Evolutionary conservation across 2,888 invertebrate species (phyloP).

Genomic region (Acronicta aceris): DNA sequence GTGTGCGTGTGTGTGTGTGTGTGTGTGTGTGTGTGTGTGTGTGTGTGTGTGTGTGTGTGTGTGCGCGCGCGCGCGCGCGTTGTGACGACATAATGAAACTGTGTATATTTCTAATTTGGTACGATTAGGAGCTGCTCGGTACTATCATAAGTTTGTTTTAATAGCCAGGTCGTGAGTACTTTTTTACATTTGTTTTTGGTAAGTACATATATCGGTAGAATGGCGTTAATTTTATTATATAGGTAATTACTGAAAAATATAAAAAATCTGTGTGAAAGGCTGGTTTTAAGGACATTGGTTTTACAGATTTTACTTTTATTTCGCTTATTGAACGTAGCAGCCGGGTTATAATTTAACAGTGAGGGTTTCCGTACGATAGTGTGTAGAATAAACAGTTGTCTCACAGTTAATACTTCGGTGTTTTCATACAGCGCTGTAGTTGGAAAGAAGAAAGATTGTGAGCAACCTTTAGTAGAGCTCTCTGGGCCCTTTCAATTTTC

Average conservation of each 20-base stretch:
- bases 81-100: no score
- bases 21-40: background rate
- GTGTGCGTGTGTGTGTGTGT: background rate
- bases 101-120: background rate
- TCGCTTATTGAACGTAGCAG: background rate
- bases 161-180: background rate
- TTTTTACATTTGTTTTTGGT: background rate
- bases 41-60: background rate
- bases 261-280: background rate
- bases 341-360: background rate
- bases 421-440: background rate
- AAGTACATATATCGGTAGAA: background rate
- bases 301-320: background rate
- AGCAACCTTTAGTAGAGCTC: background rate
- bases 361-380: background rate
- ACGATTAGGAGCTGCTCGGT: background rate
- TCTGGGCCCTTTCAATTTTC: constrained; percentile 6
- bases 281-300: background rate
- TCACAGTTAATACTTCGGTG: background rate
- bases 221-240: background rate
- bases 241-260: background rate
- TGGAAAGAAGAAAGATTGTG: background rate
- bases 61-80: no score
- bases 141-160: background rate
- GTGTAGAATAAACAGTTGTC: background rate